phyloP scores from a whole-genome alignment of 1,140 invertebrate species.

The Bombus superbus region DNA sequence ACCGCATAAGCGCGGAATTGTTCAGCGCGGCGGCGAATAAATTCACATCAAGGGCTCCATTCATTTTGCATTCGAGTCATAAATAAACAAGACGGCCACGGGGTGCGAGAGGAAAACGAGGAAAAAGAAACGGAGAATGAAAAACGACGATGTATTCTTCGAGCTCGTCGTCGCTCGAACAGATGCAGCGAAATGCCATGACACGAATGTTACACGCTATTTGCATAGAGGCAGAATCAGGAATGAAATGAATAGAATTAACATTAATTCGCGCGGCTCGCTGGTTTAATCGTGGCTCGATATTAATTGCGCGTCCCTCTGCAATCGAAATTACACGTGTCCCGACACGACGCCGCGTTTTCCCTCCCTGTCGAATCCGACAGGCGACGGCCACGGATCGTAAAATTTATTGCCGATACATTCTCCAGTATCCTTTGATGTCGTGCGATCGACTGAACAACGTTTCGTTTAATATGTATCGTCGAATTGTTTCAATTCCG shows the following conservation, averaged over 20 bases:
- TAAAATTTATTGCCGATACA: constrained; percentile 44
- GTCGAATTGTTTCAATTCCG: constrained; percentile 56
- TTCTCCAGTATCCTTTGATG: constrained; percentile 50
- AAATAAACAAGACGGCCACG: constrained; percentile 24
- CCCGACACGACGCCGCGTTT: neutral
- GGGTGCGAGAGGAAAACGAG: neutral
- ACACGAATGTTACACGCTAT: constrained; percentile 27
- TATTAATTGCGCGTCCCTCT: constrained; percentile 50
- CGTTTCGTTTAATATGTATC: constrained; percentile 49
- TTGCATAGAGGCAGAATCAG: constrained; percentile 10
- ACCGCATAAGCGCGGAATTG: neutral
- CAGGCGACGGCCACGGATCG: neutral
- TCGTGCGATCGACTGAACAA: constrained; percentile 55
- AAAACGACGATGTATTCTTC: constrained; percentile 11
- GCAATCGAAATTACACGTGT: constrained; percentile 14
- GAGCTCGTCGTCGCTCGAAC: neutral
- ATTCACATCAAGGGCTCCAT: constrained; percentile 21
- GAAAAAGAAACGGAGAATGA: neutral
- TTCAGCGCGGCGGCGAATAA: neutral
- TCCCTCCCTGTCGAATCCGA: neutral
- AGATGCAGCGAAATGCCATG: constrained; percentile 16
- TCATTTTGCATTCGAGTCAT: constrained; percentile 39
- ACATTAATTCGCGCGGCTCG: constrained; percentile 48
- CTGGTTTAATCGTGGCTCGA: constrained; percentile 33
- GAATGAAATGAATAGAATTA: constrained; percentile 62